Conservation (phyloP, 2,113 vertebrate species). For the Dolichallabes microphthalmus region DNA sequence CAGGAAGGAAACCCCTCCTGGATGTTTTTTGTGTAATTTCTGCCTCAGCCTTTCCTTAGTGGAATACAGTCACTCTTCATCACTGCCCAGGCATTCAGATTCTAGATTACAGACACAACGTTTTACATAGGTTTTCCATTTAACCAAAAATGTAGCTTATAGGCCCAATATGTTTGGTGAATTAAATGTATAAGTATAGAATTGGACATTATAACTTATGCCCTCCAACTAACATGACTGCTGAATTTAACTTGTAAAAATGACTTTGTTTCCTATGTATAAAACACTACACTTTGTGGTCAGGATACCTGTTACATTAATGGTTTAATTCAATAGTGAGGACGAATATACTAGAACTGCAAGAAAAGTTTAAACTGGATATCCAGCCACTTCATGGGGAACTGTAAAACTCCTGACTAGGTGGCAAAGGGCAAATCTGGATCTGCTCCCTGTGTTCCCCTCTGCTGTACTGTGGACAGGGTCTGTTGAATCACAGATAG, state of each 20-base stretch:
- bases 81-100: neutral
- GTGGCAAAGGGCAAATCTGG: neutral
- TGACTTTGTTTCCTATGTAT: neutral
- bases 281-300: neutral
- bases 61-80: neutral
- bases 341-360: neutral
- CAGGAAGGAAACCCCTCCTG: conserved; percentile 52
- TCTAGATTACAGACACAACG: neutral
- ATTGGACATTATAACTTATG: neutral
- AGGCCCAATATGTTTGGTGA: neutral
- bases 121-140: neutral
- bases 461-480: neutral
- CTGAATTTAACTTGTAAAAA: neutral
- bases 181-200: neutral
- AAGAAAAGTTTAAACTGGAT: neutral
- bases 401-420: neutral
- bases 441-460: neutral
- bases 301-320: neutral
- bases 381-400: neutral
- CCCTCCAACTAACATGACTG: neutral
- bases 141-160: neutral
- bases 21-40: neutral
- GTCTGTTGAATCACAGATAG: neutral
- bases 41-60: conserved; percentile 1
- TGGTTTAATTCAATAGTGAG: neutral